Evolutionary conservation across 2,888 invertebrate species (phyloP), one percentile per base, ranked within the genome.

Genomic region (Pristionchus entomophagus): DNA sequence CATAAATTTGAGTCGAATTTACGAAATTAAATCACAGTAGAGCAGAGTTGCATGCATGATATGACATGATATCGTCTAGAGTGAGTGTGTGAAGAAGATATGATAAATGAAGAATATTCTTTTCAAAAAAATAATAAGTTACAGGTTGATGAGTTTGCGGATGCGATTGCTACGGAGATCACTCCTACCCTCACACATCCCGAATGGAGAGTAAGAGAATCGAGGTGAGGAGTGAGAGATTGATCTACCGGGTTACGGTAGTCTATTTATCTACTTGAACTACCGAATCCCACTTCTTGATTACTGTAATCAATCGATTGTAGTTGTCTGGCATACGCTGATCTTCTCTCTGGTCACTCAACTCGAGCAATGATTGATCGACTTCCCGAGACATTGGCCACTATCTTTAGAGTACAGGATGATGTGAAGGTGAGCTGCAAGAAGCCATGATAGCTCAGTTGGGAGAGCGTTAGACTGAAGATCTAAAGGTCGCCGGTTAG

Each of bases 151-250:
- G 95, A 96, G 92, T 97, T 96, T 93, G 96, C 96, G 92, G 95
- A 96, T 91, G 96, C 96, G 94, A 97, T 97, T 88, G 93, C 97
- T 85, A 95, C 95, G 38, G 97, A 98, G 94, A 94, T 98, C 35
- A 95, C 96, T 6, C 95, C 95, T 53, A 97, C 97, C 94, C 94
- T 98, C 87, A 97, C 96, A 0, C 96, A 96, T 38, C 95, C 95
- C 86, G 96, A 97, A 93, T 98, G 97, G 96, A 95, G 97, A 78
- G 96, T 97, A 1, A 95, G 98, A 85, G 97, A 97, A 94, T 97
- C 97, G 22, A 97, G 94, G 93, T 94, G 53, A 73, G 73, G 73
- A 38, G 14, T 45, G 73, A 73, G 38, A n/a, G 41, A 45, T 77
- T 77, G 49, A 69, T 38, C 69, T 69, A 35, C 35, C n/a, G 8